Evolutionary conservation across 2,888 invertebrate genomes (phyloP), one percentile per base, ranked within the genome.

Genomic region (Oscheius myriophilus): DNA sequence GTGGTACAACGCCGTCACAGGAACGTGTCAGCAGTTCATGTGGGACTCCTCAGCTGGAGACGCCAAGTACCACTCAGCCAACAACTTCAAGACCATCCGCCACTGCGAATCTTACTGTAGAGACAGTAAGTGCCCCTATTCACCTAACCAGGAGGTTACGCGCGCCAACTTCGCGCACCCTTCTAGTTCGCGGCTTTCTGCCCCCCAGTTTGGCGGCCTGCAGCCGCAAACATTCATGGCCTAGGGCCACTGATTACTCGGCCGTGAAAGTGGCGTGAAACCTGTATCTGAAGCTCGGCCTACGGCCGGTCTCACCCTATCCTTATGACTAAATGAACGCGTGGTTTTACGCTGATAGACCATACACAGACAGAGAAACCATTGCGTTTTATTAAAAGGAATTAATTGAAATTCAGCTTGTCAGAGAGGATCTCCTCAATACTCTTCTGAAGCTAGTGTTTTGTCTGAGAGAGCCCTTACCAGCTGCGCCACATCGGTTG

Each of bases 11-110:
- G 39, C 45, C 45, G 76, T 76, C 18, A 72, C 79, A 0, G 81
- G 81, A 9, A 79, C 79, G 14, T 81, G 81, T 18, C 81, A 81
- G 58, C 81, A 81, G 57, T 81, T 81, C 67, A 77, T 81, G 77
- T 81, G 81, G 81, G 81, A 81, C 63, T 69, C 81, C 2, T 64
- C 72, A 23, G 81, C 81, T 0, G 55, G 64, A 12, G 79, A 74
- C 12, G 78, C 79, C n/a, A 75, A 72, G 33, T 75, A 70, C 52
- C 81, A 81, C 53, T 77, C 78, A 6, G 75, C 81, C 21, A 81
- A 81, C 63, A 81, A 81, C 61, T 81, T 81, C 58, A 73, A 78
- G 49, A 80, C 80, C 0, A 77, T 79, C 23, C 79, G 75, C 39
- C 81, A 81, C 49, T 81, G 81, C 65, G 79, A 79, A 49, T 73